Evolutionary conservation across 2,888 invertebrate species (phyloP).

Genomic region (Tetrapedia diversipes): DNA sequence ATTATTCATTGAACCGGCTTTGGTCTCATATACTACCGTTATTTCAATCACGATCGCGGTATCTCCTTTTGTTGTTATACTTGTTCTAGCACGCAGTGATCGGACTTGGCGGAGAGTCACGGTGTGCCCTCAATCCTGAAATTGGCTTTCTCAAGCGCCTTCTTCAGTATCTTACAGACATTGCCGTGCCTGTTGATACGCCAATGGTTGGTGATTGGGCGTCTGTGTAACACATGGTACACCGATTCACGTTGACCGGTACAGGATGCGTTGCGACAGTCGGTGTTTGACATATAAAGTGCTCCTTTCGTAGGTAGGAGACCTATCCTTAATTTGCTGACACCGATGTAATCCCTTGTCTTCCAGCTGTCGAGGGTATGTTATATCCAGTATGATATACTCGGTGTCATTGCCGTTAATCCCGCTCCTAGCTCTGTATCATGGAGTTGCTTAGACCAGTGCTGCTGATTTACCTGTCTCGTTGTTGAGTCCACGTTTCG

Average conservation of each 20-base stretch:
- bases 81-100: background rate
- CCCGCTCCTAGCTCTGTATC: background rate
- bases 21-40: slow-evolving; percentile 10
- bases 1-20: background rate
- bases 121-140: background rate
- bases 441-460: background rate
- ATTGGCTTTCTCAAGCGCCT: background rate
- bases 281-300: background rate
- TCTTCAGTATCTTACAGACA: background rate
- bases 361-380: background rate
- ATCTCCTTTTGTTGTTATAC: background rate
- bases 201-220: background rate
- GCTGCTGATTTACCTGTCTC: background rate
- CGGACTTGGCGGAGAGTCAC: background rate
- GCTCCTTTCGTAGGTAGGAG: slow-evolving; percentile 16
- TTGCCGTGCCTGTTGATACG: slow-evolving; percentile 11
- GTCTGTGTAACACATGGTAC: slow-evolving; percentile 6
- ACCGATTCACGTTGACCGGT: background rate
- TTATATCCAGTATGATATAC: slow-evolving; percentile 13
- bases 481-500: no score
- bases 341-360: slow-evolving; percentile 14
- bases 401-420: background rate
- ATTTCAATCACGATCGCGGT: slow-evolving; percentile 18
- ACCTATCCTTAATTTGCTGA: background rate
- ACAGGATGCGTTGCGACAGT: slow-evolving; percentile 11